Conservation (phyloP, 2,888 invertebrate genomes). For the Zonitis immaculata region DNA sequence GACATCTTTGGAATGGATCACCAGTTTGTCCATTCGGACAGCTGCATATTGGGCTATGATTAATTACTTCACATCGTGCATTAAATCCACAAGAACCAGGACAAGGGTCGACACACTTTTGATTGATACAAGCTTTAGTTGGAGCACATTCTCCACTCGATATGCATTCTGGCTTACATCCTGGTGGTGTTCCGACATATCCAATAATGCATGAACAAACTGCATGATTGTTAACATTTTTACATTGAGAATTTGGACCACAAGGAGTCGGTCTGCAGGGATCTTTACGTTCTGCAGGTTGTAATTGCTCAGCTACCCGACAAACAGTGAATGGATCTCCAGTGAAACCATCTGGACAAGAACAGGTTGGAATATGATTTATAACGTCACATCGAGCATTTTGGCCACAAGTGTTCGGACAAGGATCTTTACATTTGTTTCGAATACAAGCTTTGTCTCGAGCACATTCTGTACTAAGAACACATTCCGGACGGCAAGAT, state of each 20-base stretch:
- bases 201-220: slow-evolving; percentile 53
- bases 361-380: slow-evolving; percentile 68
- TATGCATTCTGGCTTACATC: slow-evolving; percentile 53
- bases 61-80: slow-evolving; percentile 54
- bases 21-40: slow-evolving; percentile 60
- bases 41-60: slow-evolving; percentile 54
- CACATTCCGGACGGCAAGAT: slow-evolving; percentile 67
- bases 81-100: slow-evolving; percentile 53
- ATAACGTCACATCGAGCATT: slow-evolving; percentile 68
- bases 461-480: slow-evolving; percentile 62
- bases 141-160: slow-evolving; percentile 53
- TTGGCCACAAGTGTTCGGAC: slow-evolving; percentile 64
- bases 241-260: slow-evolving; percentile 54
- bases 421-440: slow-evolving; percentile 67
- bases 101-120: slow-evolving; percentile 56
- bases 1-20: slow-evolving; percentile 74
- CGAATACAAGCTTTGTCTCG: slow-evolving; percentile 61
- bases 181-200: slow-evolving; percentile 55
- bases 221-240: slow-evolving; percentile 50
- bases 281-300: slow-evolving; percentile 33
- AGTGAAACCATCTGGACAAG: slow-evolving; percentile 62
- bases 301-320: slow-evolving; percentile 34
- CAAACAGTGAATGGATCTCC: slow-evolving; percentile 53
- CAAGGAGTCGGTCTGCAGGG: slow-evolving; percentile 53
- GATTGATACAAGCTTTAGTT: slow-evolving; percentile 51